Evolutionary conservation across 2,797 vertebrate genomes (phyloP).

Genomic region (Tachyglossus aculeatus): DNA sequence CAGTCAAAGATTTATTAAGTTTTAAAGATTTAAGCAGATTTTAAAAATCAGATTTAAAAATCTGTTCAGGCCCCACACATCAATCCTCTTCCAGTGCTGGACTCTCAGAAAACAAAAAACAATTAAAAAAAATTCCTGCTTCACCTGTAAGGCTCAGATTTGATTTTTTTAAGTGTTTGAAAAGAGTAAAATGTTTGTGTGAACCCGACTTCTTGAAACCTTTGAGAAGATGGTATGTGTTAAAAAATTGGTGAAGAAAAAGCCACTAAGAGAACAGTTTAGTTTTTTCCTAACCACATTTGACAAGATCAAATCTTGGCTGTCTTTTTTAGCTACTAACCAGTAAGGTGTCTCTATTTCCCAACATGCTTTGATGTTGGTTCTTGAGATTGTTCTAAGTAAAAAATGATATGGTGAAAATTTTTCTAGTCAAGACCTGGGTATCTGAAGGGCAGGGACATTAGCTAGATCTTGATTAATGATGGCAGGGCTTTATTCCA

Average conservation of each 20-base stretch:
- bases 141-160: not conserved
- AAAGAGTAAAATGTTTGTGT: not conserved
- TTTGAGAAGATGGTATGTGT: not conserved
- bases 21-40: too few species aligned
- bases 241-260: not conserved
- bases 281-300: not conserved
- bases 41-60: too few species aligned
- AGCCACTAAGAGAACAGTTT: not conserved
- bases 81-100: too few species aligned
- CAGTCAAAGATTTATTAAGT: too few species aligned
- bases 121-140: too few species aligned
- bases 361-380: not conserved
- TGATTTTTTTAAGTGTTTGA: not conserved
- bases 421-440: not conserved
- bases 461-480: not conserved
- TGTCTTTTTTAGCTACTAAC: not conserved
- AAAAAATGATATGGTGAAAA: not conserved
- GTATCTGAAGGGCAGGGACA: not conserved
- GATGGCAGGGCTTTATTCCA: not conserved
- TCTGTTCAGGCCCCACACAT: too few species aligned
- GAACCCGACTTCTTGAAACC: not conserved
- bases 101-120: too few species aligned
- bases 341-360: not conserved
- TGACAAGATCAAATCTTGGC: constrained; percentile 1
- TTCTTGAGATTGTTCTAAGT: not conserved